A percentile compares a stretch with the other conserved stretches of the same genome.
These are phyloP conservation scores for Platysteira castanea DNA, from an alignment of 2,113 vertebrate genomes.

Conservation along the genomic window DNA sequence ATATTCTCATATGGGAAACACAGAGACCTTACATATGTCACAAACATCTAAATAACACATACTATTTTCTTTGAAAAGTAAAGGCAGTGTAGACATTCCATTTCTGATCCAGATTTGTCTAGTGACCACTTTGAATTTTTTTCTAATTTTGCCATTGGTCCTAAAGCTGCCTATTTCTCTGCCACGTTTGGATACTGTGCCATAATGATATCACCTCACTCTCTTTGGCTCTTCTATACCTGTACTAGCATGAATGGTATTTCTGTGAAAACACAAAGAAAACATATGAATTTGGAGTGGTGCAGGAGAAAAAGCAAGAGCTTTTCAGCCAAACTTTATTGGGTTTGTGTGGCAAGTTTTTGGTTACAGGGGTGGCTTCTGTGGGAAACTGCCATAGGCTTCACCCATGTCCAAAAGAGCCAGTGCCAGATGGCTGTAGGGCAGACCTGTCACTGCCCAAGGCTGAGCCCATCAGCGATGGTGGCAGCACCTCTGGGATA, in stretches of 20 bases:
- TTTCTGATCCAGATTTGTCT: not conserved
- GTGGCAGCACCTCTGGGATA: not conserved
- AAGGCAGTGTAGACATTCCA: not conserved
- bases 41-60: not conserved
- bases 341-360: not conserved
- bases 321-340: not conserved
- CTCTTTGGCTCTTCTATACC: not conserved
- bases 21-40: not conserved
- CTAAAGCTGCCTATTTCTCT: not conserved
- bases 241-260: not conserved
- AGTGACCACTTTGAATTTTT: not conserved
- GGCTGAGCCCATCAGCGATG: rapidly evolving
- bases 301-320: not conserved
- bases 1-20: not conserved
- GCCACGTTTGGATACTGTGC: not conserved
- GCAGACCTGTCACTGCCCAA: rapidly evolving
- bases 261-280: not conserved
- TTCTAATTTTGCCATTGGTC: not conserved
- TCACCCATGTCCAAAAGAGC: rapidly evolving
- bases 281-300: rapidly evolving
- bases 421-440: not conserved
- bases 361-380: not conserved
- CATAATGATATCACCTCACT: not conserved
- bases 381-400: not conserved
- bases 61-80: not conserved